Percentiles rank a stretch among this genome's conserved stretches.
These are phyloP conservation scores for Lamellibrachia luymesi DNA, from an alignment of 1,140 invertebrate genomes.

Conservation along the genomic window DNA sequence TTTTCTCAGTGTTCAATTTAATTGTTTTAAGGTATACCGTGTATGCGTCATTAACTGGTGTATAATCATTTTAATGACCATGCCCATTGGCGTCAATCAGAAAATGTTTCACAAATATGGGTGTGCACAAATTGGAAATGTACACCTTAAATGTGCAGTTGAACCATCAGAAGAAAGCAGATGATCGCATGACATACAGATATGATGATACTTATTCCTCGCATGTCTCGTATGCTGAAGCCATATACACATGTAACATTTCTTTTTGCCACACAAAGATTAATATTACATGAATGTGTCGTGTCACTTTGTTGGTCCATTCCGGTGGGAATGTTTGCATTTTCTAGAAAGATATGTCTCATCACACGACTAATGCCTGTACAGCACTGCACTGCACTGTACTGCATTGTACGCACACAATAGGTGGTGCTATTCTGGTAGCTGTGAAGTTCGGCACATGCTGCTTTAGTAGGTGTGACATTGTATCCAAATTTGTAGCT, in stretches of 20 bases:
- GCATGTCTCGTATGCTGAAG: neutral
- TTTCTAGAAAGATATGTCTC: neutral
- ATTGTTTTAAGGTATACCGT: neutral
- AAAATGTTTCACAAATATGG: neutral
- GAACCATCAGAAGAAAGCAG: neutral
- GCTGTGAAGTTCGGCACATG: no score
- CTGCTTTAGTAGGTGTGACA: no score
- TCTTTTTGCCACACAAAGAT: neutral
- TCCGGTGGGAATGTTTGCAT: neutral
- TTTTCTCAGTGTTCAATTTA: neutral
- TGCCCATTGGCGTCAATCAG: no score
- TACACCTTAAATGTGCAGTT: neutral
- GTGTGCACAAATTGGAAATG: neutral
- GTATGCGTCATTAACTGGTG: no score
- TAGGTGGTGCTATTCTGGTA: no score
- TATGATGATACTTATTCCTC: neutral
- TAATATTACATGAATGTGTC: neutral
- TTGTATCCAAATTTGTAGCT: no score
- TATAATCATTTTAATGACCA: no score
- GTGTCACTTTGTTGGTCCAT: neutral
- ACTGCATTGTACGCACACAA: no score
- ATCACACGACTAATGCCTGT: no score
- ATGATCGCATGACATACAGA: neutral
- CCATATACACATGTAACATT: neutral
- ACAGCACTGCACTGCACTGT: no score